Base-by-base conservation (phyloP, 2,797 vertebrate species). In the Sebastiscus tertius region DNA sequence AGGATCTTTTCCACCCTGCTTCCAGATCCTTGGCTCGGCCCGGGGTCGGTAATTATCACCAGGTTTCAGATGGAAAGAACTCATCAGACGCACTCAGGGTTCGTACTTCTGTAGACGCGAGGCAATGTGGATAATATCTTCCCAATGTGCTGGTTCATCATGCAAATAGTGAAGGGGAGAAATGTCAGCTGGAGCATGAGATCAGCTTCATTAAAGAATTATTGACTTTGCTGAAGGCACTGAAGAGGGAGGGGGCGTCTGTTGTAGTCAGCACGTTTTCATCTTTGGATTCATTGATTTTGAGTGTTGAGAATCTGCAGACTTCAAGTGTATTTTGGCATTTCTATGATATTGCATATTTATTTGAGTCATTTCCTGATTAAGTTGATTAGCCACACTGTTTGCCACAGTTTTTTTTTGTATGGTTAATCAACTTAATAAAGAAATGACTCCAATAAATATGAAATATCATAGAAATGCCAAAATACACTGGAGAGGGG, bases 31-130 rank as follows among this genome's bases (percentile, higher is more conserved):
- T 93, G 86, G 89, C 92, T 65, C 20, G 36, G 54, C 34, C 74
- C 31, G 11, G 27, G 69, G 73, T 20, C 36, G 11, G 82, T 92
- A 93, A 94, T 93, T 88, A 92, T 87, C 93, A 86, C 85, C 92
- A 92, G 90, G 83, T 91, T 91, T 86, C 84, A 82, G 49, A 89
- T 90, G 93, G 94, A 94, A 94, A 94, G 79, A 91, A 88, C 85
- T 80, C 66, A 84, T 93, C 80, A 90, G 84, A 74, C 71, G n/a
- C 60, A n/a, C 75, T 79, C 66, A 34, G 66, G 79, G 84, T 79
- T 85, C 63, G 60, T 78, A 73, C 63, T 77, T 68, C 39, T 76
- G 60, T 87, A 88, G 90, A 82, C 67, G 27, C 77, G 69, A 85
- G 59, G 79, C 72, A 84, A 72, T 72, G 88, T 87, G 89, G 88